Conservation (phyloP, 2,888 invertebrate species). For the Eumacrocentrus americanus region DNA sequence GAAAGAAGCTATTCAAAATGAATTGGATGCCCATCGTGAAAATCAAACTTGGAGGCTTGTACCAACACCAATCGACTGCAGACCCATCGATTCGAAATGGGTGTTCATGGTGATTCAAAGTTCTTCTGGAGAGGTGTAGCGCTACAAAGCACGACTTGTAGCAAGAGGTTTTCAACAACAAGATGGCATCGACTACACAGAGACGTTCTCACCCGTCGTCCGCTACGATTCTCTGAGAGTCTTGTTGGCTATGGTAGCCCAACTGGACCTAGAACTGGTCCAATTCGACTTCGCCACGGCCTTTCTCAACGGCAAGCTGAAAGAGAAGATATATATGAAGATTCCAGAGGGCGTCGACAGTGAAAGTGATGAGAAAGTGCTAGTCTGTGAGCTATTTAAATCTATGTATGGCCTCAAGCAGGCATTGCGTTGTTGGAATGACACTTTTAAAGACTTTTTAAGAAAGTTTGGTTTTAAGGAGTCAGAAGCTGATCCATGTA, state of each 20-base stretch:
- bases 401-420: conserved; percentile 19
- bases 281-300: conserved; percentile 38
- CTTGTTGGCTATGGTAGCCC: conserved; percentile 28
- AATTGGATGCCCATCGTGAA: conserved; percentile 35
- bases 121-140: conserved; percentile 28
- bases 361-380: neutral
- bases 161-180: conserved; percentile 34
- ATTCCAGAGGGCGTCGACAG: conserved; percentile 10
- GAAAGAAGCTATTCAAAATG: conserved; percentile 36
- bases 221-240: conserved; percentile 26
- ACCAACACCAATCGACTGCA: conserved; percentile 25
- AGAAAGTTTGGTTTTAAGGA: conserved; percentile 24
- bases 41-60: conserved; percentile 42
- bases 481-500: conserved; percentile 23
- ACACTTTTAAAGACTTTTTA: conserved; percentile 25
- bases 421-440: conserved; percentile 35
- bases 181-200: conserved; percentile 27
- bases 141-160: conserved; percentile 40
- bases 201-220: conserved; percentile 30
- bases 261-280: conserved; percentile 26
- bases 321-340: conserved; percentile 35
- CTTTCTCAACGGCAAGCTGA: conserved; percentile 34
- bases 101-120: conserved; percentile 34
- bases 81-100: conserved; percentile 42
- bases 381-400: neutral